Base-by-base conservation (phyloP, 2,797 vertebrate species). In the Salarias fasciatus region DNA sequence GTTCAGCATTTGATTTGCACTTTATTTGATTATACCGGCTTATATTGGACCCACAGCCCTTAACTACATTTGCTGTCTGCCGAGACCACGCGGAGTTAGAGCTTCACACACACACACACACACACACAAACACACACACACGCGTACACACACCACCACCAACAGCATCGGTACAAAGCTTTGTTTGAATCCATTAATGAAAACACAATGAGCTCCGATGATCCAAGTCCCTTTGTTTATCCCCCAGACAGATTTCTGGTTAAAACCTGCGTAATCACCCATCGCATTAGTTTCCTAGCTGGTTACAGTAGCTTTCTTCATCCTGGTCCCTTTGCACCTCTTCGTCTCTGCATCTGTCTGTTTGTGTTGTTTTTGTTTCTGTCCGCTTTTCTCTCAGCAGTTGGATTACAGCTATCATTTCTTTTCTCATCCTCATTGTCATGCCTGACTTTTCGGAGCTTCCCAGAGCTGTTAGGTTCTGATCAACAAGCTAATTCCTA, bases 211-310 rank as follows among this genome's bases (percentile, higher is more conserved):
- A 69, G 53, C 43, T 55, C 52, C 38, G 52, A 81, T 72, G 66
- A 75, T 77, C 53, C 65, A 64, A 78, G 63, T 72, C 66, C 63
- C 63, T 8, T 13, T 71, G 72, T 79, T 80, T 56, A 80, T 74
- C 52, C 80, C 51, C 73, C 35, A 50, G 71, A 66, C 59, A 77
- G 53, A 79, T 72, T 75, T 79, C 53, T 63, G 60, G 36, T 66
- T 72, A 65, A 78, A 85, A 77, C 63, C 75, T 62, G 63, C 67
- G 76, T 84, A 80, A 81, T 85, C 60, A 53, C 63, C 56, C 54
- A 65, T 78, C 70, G 68, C 52, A 81, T 78, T 76, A 36, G 38
- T 68, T 61, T 75, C 69, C 46, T 36, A 48, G 52, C 46, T 52
- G 51, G 38, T 54, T 55, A 49, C 42, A 35, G 42, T 57, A 31